Evolutionary conservation across 1,140 invertebrate species (phyloP).

Genomic region (Leguminivora glycinivorella): DNA sequence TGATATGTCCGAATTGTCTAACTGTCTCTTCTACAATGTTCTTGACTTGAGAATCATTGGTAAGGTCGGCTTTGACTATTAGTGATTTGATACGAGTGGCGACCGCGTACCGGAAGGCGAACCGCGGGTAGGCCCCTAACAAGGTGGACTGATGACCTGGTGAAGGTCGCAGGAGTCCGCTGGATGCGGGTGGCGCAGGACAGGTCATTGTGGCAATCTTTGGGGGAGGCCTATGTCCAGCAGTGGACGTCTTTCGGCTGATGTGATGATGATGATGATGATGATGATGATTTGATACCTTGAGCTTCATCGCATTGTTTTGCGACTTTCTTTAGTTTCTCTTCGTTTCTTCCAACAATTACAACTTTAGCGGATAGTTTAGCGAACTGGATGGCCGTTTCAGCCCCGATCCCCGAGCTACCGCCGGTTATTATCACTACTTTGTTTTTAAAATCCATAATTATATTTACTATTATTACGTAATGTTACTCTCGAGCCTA

Average conservation of each 20-base stretch:
- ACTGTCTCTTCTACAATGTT: conserved; percentile 80
- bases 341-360: conserved; percentile 28
- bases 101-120: too few species aligned
- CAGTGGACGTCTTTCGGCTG: too few species aligned
- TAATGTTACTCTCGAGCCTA: not conserved
- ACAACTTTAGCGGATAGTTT: conserved; percentile 30
- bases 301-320: conserved; percentile 23
- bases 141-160: too few species aligned
- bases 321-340: conserved; percentile 28
- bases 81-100: conserved; percentile 34
- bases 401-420: conserved; percentile 29
- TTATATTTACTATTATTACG: not conserved
- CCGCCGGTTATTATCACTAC: conserved; percentile 31
- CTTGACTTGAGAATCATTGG: conserved; percentile 80
- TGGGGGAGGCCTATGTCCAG: too few species aligned
- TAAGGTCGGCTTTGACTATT: conserved; percentile 80
- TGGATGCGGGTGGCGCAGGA: too few species aligned
- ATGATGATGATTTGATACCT: conserved; percentile 39
- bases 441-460: conserved; percentile 32
- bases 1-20: conserved; percentile 79
- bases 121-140: too few species aligned
- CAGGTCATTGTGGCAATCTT: too few species aligned
- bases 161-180: too few species aligned
- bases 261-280: too few species aligned
- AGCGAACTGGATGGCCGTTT: conserved; percentile 21